These are phyloP conservation scores for Nemotelus pantherinus DNA, from an alignment of 2,888 invertebrate genomes.

Conservation along the genomic window DNA sequence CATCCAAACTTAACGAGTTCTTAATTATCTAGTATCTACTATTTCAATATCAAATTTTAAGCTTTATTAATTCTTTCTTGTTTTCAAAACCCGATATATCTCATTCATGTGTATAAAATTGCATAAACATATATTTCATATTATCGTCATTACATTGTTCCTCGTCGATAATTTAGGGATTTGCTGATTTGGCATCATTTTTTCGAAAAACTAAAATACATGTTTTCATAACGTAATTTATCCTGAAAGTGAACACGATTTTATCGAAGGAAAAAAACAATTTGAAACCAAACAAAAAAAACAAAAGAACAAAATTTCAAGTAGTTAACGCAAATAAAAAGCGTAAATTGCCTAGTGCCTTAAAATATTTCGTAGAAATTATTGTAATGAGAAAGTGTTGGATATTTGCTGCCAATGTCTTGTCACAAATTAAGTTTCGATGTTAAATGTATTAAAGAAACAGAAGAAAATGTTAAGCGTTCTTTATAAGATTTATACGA, in stretches of 20 bases:
- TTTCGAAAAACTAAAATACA: too few relatives aligned
- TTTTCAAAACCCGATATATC: background rate
- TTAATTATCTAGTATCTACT: conserved; percentile 41
- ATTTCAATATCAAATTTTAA: background rate
- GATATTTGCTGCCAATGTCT: conserved; percentile 42
- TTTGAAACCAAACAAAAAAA: too few relatives aligned
- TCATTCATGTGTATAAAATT: background rate
- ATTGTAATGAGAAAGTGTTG: background rate
- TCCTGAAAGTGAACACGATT: too few relatives aligned
- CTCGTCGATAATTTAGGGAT: too few relatives aligned
- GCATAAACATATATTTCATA: too few relatives aligned
- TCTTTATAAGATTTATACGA: conserved; percentile 4
- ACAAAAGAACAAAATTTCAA: background rate
- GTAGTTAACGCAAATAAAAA: background rate
- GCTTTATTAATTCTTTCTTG: background rate
- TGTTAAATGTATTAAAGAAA: conserved; percentile 31
- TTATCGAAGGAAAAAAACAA: too few relatives aligned
- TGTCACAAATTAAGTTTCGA: conserved; percentile 40
- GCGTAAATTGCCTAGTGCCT: conserved; percentile 32
- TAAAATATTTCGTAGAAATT: conserved; percentile 22
- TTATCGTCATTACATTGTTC: too few relatives aligned
- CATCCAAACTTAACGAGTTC: conserved; percentile 60
- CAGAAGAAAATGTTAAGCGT: background rate
- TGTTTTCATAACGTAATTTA: too few relatives aligned
- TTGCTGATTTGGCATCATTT: too few relatives aligned